Base-by-base conservation (phyloP, 2,113 vertebrate genomes). In the Ochotona princeps region DNA sequence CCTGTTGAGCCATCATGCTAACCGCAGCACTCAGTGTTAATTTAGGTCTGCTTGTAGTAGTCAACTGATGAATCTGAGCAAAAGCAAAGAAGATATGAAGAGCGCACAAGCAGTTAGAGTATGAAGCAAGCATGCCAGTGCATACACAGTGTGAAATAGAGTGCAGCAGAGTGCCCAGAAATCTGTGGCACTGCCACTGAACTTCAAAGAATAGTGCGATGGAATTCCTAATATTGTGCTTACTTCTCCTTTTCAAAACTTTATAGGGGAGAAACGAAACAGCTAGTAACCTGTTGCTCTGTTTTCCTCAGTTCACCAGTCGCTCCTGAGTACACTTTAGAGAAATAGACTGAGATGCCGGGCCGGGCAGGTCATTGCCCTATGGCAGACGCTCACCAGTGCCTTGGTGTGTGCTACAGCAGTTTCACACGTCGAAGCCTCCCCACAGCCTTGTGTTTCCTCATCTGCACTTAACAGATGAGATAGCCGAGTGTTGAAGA, bases 221-320 rank as follows among this genome's bases (percentile, higher is more conserved):
- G 25, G 38, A 73, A 54, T 54, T 94, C 66, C 63, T 83, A 79
- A 26, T 80, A 82, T 67, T 83, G 79, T 83, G 25, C 73, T 91
- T 69, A 32, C 15, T 38, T 32, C 4, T 79, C 73, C 73, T 89
- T 83, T 72, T 8, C 38, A 66, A 89, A 85, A 49, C 60, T 28
- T 51, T 79, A 47, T 32, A 3, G 13, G 57, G 38, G 47, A 67
- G 82, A 60, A 32, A 63, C 57, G 76, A 10, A 1, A 25, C 44
- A n/a, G 28, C 70, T 86, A 0, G 25, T 63, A 83, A 73, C 74
- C 83, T 66, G 20, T 20, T 21, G 25, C 69, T 57, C 14, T 18
- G 66, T 83, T 57, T 49, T 66, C 83, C 83, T 87, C 47, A 14
- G 20, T 47, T 87, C 35, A 47, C 47, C 83, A 61, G 15, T 79